Conservation (phyloP, 2,888 invertebrate genomes). For the Congeria kusceri region DNA sequence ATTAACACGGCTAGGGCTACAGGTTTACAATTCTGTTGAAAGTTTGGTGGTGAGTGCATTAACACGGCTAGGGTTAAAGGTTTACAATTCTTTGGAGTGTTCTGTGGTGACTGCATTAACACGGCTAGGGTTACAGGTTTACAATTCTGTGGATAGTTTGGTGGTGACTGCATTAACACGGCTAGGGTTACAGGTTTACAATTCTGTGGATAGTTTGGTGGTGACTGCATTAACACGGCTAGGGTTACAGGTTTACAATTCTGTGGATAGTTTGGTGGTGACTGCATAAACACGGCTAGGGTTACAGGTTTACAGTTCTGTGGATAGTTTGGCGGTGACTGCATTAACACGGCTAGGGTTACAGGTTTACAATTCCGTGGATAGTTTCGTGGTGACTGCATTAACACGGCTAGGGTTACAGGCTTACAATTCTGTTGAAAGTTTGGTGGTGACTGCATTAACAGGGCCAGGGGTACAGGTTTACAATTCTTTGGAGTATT, state of each 20-base stretch:
- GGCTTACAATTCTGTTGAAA: conserved; percentile 85
- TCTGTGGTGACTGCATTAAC: conserved; percentile 93
- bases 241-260: conserved; percentile 92
- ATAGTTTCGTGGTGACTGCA: conserved; percentile 89
- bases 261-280: too few relatives aligned
- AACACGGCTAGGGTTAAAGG: conserved; percentile 97
- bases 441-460: too few relatives aligned
- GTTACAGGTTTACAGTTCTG: too few relatives aligned
- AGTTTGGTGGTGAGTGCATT: conserved; percentile 91
- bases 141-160: too few relatives aligned
- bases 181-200: conserved; percentile 59
- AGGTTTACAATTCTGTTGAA: conserved; percentile 80
- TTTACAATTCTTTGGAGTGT: conserved; percentile 88
- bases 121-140: conserved; percentile 95
- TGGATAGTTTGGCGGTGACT: too few relatives aligned
- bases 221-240: conserved; percentile 96
- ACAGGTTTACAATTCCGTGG: conserved; percentile 72
- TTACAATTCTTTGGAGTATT: too few relatives aligned
- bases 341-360: too few relatives aligned
- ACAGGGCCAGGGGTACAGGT: too few relatives aligned
- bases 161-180: too few relatives aligned
- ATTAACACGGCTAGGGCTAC: too few relatives aligned
- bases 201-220: conserved; percentile 82
- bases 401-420: conserved; percentile 98
- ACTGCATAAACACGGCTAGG: too few relatives aligned